phyloP scores from a whole-genome alignment of 2,113 vertebrate genomes.

The Chloropsis cyanopogon region DNA sequence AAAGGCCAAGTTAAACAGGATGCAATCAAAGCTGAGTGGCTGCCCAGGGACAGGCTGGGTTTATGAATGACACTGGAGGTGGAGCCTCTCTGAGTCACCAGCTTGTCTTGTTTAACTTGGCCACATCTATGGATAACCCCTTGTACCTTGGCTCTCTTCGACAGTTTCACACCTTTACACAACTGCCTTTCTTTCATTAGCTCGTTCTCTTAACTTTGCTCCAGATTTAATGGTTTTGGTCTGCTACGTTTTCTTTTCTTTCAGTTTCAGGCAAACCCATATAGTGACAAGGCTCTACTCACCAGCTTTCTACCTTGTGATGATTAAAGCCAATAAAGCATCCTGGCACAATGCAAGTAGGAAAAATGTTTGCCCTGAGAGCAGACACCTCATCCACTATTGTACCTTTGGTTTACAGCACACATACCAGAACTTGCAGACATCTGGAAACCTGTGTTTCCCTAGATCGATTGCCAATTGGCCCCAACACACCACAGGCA shows the following conservation, averaged over 20 bases:
- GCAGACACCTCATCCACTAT: neutral
- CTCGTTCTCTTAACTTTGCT: neutral
- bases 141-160: neutral
- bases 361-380: conserved; percentile 2
- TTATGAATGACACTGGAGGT: conserved; percentile 6
- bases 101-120: conserved; percentile 19
- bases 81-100: neutral
- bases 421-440: neutral
- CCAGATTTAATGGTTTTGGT: neutral
- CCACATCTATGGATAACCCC: neutral
- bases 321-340: conserved; percentile 12
- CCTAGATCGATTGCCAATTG: neutral
- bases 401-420: neutral
- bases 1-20: conserved; percentile 8
- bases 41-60: neutral
- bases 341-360: neutral
- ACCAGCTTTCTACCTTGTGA: neutral
- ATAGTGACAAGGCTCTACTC: neutral
- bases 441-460: neutral
- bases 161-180: conserved; percentile 25
- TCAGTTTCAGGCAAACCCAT: neutral
- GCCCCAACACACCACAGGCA: neutral
- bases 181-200: neutral
- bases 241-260: neutral
- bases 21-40: neutral